Conservation (phyloP, 2,888 invertebrate genomes). For the Coenonympha arcania region DNA sequence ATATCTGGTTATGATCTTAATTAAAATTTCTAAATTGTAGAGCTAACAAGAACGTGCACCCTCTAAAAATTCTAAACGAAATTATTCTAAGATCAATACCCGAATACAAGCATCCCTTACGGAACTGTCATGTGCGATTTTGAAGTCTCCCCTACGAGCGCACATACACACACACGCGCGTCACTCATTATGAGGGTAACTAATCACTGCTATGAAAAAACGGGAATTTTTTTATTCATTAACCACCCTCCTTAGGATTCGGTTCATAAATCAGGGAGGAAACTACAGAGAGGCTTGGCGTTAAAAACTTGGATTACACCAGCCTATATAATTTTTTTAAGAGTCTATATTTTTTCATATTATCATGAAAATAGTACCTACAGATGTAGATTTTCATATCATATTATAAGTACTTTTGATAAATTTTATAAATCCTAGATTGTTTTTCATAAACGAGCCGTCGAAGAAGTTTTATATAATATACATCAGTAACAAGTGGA, state of each 20-base stretch:
- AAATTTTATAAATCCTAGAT: no score
- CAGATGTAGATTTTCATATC: no score
- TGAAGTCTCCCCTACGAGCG: constrained; percentile 40
- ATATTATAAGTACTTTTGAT: no score
- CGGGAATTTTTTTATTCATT: constrained; percentile 72
- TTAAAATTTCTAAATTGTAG: background rate
- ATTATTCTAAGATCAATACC: constrained; percentile 34
- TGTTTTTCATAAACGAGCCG: no score
- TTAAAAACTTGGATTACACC: background rate
- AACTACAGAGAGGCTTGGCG: constrained; percentile 33
- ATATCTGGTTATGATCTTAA: background rate
- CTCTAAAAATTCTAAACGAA: constrained; percentile 1
- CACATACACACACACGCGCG: constrained; percentile 45
- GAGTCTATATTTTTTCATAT: background rate
- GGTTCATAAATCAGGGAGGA: constrained; percentile 43
- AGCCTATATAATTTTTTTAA: background rate
- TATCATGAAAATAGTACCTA: background rate
- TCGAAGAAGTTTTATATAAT: no score
- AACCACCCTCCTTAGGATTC: constrained; percentile 69
- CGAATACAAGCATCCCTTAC: constrained; percentile 59
- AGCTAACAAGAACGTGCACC: background rate
- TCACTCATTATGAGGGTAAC: constrained; percentile 72
- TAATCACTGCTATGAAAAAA: constrained; percentile 72
- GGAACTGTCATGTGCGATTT: constrained; percentile 62
- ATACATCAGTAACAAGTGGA: no score